A percentile compares a stretch with the other conserved stretches of the same genome.
phyloP scores from a whole-genome alignment of 2,113 vertebrate genomes.

The Sarotherodon lohbergeri region DNA sequence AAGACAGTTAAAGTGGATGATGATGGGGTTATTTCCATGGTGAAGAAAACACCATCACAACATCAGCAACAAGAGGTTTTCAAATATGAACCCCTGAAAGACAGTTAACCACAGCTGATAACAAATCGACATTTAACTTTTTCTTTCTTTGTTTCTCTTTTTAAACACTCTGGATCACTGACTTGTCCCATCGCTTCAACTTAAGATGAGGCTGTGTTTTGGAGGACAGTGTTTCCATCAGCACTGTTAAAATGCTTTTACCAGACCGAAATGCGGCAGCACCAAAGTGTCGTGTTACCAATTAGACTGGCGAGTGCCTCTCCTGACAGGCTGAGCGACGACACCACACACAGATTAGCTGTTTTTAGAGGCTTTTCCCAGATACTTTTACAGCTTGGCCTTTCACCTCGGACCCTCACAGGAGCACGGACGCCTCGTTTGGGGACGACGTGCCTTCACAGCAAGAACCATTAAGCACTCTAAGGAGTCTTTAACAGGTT shows the following conservation, averaged over 20 bases:
- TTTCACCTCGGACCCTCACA: conserved; percentile 45
- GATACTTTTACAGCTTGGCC: conserved; percentile 54
- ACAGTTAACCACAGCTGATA: background rate
- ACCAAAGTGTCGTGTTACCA: conserved; percentile 57
- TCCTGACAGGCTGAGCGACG: conserved; percentile 32
- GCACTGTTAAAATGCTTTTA: conserved; percentile 42
- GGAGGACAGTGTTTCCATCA: background rate
- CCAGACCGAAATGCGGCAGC: conserved; percentile 38
- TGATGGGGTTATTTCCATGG: background rate
- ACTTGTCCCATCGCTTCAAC: background rate
- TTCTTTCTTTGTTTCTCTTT: background rate
- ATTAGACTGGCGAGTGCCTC: conserved; percentile 45
- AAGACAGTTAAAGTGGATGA: background rate
- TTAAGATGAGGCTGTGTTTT: background rate
- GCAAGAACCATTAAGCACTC: background rate
- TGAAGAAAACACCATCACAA: background rate
- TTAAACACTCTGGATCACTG: background rate
- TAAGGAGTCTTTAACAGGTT: background rate
- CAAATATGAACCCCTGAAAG: background rate
- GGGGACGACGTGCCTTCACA: background rate
- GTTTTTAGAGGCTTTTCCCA: conserved; percentile 60
- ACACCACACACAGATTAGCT: conserved; percentile 53
- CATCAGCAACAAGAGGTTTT: background rate
- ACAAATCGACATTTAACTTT: background rate
- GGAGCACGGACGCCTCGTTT: conserved; percentile 29